Base-by-base conservation (phyloP, 2,888 invertebrate species). In the Formica aserva region DNA sequence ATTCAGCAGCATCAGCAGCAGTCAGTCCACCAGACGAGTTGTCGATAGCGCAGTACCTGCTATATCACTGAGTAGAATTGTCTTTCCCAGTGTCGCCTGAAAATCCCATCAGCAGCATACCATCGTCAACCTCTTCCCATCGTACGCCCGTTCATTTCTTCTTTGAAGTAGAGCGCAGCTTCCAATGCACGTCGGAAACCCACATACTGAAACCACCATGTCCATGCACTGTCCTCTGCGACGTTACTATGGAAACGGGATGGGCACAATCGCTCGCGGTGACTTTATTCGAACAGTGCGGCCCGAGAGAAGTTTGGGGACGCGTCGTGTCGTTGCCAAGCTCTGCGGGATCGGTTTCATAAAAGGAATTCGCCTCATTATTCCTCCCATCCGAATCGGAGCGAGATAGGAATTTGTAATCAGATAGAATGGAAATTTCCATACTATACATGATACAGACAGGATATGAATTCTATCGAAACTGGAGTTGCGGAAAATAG, bases 21-120 rank as follows among this genome's bases (percentile, higher is more conserved):
- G 94, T 94, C 94, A 94, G 93, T 94, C 94, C 94, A 94, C 94
- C 94, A 94, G 94, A 94, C 94, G 93, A 94, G 94, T 94, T 94
- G 92, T 94, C 93, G 92, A 94, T 94, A 93, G 91, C 57, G 88
- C 91, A 89, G 90, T 92, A 93, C 90, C 91, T 90, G 91, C 92
- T 91, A 92, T 90, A 89, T 91, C 91, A 91, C 91, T 92, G 89
- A 92, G 91, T 91, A 93, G 93, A 92, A 89, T 85, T 87, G 87
- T 90, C 87, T 87, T 90, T 85, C 85, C 86, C 74, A 77, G 83
- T 85, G 85, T 83, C 85, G 60, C 81, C 87, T 82, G 57, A 72
- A 77, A 86, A 84, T 75, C 76, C 89, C 81, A 81, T 87, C 86
- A 82, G 67, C 85, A 69, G 82, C 75, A 72, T 48, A 65, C 75